Conservation (phyloP, 2,797 vertebrate species). For the Tragopan temminckii region DNA sequence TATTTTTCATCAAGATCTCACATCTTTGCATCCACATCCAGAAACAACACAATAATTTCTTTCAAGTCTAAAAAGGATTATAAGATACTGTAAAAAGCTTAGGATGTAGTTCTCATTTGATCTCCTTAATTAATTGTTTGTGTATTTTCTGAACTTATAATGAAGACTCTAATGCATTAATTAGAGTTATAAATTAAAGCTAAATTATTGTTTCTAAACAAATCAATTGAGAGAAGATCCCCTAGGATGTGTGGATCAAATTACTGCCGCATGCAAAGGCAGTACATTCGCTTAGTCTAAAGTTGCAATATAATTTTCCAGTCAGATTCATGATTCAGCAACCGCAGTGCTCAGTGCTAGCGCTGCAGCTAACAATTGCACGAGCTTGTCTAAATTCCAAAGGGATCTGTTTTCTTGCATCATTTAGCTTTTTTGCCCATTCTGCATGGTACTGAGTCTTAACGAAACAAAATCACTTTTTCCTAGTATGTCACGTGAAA, state of each 20-base stretch:
- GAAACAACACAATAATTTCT: background rate
- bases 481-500: background rate
- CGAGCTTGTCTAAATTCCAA: conserved; percentile 57
- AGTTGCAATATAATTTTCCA: conserved; percentile 64
- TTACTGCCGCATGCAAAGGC: conserved; percentile 67
- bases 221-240: conserved; percentile 40
- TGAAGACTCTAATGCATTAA: conserved; percentile 25
- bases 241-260: conserved; percentile 60
- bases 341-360: conserved; percentile 46
- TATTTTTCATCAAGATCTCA: background rate
- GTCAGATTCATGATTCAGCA: conserved; percentile 81
- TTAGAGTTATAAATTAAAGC: background rate
- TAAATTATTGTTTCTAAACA: conserved; percentile 43
- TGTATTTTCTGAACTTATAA: background rate
- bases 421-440: conserved; percentile 62
- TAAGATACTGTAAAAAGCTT: background rate
- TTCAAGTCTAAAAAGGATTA: background rate
- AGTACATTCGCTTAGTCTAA: conserved; percentile 77
- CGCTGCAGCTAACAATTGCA: conserved; percentile 68
- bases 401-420: conserved; percentile 45
- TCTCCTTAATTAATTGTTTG: background rate
- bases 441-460: conserved; percentile 36
- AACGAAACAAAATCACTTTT: conserved; percentile 1
- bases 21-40: background rate
- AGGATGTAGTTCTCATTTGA: background rate